A percentile compares a stretch with the other conserved stretches of the same genome.
Evolutionary conservation across 1,140 invertebrate genomes (phyloP).

Genomic region (Triops longicaudatus): DNA sequence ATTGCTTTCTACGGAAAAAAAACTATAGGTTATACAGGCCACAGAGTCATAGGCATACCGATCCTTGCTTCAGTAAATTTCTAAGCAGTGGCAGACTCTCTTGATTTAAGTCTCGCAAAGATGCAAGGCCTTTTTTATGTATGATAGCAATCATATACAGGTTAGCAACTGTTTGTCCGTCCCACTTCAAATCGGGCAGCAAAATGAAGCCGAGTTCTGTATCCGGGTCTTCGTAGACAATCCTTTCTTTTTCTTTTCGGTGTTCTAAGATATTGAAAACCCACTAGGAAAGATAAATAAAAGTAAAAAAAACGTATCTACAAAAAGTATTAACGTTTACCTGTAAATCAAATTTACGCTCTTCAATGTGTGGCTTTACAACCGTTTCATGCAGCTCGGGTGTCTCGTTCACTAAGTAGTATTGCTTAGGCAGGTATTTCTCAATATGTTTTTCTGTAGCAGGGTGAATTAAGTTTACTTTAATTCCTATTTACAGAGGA

Average conservation of each 20-base stretch:
- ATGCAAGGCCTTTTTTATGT: constrained; percentile 61
- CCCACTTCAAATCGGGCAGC: constrained; percentile 90
- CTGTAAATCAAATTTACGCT: constrained; percentile 62
- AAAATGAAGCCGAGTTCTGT: constrained; percentile 74
- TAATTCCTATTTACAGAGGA: constrained; percentile 54
- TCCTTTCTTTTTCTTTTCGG: constrained; percentile 74
- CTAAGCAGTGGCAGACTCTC: constrained; percentile 71
- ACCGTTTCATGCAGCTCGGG: constrained; percentile 68
- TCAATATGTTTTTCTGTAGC: constrained; percentile 83
- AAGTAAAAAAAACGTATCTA: background rate
- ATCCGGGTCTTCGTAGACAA: constrained; percentile 73
- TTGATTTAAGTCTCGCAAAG: constrained; percentile 67
- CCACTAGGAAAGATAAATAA: constrained; percentile 61
- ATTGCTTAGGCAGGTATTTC: constrained; percentile 67
- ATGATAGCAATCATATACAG: constrained; percentile 78
- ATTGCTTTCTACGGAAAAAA: constrained; percentile 57
- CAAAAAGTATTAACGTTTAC: constrained; percentile 43
- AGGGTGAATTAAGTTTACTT: constrained; percentile 79
- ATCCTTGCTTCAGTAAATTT: constrained; percentile 65
- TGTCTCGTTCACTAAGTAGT: constrained; percentile 73
- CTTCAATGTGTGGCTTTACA: constrained; percentile 64
- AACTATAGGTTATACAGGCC: background rate
- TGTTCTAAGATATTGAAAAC: constrained; percentile 91
- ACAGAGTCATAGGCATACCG: constrained; percentile 43
- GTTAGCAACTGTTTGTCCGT: constrained; percentile 61